A percentile compares a stretch with the other conserved stretches of the same genome.
Evolutionary conservation across 2,113 vertebrate species (phyloP).

Genomic region (Macquaria australasica): DNA sequence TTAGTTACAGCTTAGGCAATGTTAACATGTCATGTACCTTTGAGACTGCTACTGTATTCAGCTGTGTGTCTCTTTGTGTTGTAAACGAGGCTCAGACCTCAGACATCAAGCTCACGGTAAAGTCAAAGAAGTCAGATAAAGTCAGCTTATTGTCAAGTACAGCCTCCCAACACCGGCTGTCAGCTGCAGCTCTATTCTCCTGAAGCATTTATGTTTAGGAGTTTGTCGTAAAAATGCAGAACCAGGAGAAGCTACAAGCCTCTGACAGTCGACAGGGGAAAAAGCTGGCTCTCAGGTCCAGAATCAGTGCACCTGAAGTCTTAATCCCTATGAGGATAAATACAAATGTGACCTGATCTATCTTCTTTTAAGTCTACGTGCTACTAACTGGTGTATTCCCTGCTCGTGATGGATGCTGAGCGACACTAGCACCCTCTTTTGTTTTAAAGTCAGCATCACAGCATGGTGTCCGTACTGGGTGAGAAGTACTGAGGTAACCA

Average conservation of each 20-base stretch:
- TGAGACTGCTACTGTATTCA: slow-evolving; percentile 36
- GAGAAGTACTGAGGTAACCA: slow-evolving; percentile 78
- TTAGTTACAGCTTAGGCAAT: slow-evolving; percentile 60
- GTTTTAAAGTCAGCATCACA: slow-evolving; percentile 69
- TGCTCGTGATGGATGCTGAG: slow-evolving; percentile 67
- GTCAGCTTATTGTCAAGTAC: slow-evolving; percentile 45
- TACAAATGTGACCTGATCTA: slow-evolving; percentile 59
- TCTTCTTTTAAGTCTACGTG: slow-evolving; percentile 58
- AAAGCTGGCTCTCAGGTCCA: slow-evolving; percentile 55
- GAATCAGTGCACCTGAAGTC: slow-evolving; percentile 68
- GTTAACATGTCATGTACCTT: slow-evolving; percentile 66
- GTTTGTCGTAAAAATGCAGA: slow-evolving; percentile 46
- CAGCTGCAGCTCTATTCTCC: slow-evolving; percentile 47
- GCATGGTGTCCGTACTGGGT: slow-evolving; percentile 48
- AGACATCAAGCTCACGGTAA: slow-evolving; percentile 47
- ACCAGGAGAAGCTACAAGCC: slow-evolving; percentile 34
- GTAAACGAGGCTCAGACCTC: slow-evolving; percentile 63
- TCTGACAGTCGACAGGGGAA: slow-evolving; percentile 23
- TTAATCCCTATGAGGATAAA: slow-evolving; percentile 61
- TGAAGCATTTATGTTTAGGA: slow-evolving; percentile 27
- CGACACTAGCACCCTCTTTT: slow-evolving; percentile 72
- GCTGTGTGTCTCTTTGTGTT: slow-evolving; percentile 39
- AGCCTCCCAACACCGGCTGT: slow-evolving; percentile 15
- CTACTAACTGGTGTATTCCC: slow-evolving; percentile 52
- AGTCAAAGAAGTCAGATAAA: slow-evolving; percentile 59